A percentile compares a stretch with the other conserved stretches of the same genome.
Conservation (phyloP, 1,140 invertebrate genomes). For the Zaprionus camerounensis region DNA sequence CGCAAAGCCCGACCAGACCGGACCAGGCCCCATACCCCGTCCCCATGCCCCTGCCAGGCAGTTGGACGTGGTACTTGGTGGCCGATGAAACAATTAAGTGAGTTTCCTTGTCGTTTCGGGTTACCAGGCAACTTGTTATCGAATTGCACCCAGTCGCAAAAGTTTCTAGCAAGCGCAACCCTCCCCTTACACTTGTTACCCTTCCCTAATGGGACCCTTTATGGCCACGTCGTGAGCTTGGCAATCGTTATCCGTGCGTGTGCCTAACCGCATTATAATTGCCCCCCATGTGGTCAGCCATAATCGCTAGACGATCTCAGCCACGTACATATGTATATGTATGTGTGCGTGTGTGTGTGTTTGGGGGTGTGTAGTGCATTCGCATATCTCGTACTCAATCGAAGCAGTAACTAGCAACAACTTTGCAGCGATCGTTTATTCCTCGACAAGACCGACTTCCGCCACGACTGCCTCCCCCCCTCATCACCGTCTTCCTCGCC, state of each 20-base stretch:
- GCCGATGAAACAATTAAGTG: slow-evolving; percentile 67
- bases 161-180: slow-evolving; percentile 10
- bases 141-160: slow-evolving; percentile 18
- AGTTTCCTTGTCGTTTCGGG: slow-evolving; percentile 60
- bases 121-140: slow-evolving; percentile 40
- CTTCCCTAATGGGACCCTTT: neutral
- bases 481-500: no score
- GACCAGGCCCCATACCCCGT: neutral
- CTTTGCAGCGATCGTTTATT: neutral
- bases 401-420: neutral
- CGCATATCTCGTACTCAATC: neutral
- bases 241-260: slow-evolving; percentile 26
- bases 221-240: slow-evolving; percentile 3
- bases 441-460: neutral
- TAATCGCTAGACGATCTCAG: neutral
- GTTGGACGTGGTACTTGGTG: slow-evolving; percentile 5
- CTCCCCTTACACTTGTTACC: neutral
- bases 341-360: neutral
- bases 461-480: neutral
- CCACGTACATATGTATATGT: neutral
- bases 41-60: no score
- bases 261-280: slow-evolving; percentile 45
- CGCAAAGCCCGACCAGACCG: neutral
- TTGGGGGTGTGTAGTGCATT: neutral
- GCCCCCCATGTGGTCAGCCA: slow-evolving; percentile 1